phyloP scores from a whole-genome alignment of 2,888 invertebrate genomes.

The Margaritifera margaritifera region DNA sequence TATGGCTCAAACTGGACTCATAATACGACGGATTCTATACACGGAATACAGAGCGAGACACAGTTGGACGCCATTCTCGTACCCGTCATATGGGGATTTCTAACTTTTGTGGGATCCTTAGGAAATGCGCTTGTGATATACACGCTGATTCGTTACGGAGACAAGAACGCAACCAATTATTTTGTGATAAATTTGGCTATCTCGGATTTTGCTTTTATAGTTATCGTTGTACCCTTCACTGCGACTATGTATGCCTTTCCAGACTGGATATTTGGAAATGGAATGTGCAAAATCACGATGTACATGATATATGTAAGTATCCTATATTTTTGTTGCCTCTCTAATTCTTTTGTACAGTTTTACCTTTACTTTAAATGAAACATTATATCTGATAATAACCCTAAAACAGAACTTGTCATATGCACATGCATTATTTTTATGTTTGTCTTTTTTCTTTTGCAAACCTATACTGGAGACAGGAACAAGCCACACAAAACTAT shows the following conservation, averaged over 20 bases:
- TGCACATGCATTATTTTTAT: no score
- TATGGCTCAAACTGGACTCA: no score
- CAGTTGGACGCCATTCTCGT: constrained; percentile 39
- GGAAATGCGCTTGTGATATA: constrained; percentile 66
- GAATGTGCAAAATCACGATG: constrained; percentile 62
- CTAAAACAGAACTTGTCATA: no score
- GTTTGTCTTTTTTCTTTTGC: no score
- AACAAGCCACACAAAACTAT: no score
- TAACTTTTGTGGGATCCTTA: constrained; percentile 55
- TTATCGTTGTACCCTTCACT: constrained; percentile 62
- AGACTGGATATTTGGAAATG: constrained; percentile 59
- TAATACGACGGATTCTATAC: no score
- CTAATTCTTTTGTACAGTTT: not conserved
- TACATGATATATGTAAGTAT: constrained; percentile 67
- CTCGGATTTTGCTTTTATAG: constrained; percentile 65
- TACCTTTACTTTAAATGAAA: no score
- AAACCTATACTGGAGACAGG: no score
- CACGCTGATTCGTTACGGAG: constrained; percentile 60
- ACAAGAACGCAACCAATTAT: constrained; percentile 62
- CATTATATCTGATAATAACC: no score
- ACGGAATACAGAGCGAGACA: no score
- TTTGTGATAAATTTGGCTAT: constrained; percentile 67
- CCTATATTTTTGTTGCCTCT: not conserved
- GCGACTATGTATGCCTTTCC: constrained; percentile 54
- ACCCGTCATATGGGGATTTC: constrained; percentile 53